Evolutionary conservation across 2,797 vertebrate species (phyloP).

Genomic region (Urocyon cinereoargenteus): DNA sequence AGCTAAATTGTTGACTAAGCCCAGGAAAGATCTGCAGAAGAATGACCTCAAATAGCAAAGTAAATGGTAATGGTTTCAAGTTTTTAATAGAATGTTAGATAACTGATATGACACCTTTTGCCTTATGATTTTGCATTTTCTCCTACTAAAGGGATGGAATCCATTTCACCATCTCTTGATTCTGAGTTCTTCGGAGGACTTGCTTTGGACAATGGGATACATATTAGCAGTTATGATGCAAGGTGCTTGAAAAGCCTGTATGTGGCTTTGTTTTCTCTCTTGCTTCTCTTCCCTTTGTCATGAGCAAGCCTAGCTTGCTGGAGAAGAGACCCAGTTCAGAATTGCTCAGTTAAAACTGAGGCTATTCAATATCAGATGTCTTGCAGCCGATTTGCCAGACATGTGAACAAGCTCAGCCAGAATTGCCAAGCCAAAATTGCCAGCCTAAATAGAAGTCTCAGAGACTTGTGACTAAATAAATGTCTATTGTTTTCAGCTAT

Average conservation of each 20-base stretch:
- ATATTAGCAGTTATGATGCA: not conserved
- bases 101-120: not conserved
- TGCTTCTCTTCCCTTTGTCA: not conserved
- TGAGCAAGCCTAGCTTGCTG: slow-evolving; percentile 3
- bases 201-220: not conserved
- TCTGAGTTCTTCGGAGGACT: not conserved
- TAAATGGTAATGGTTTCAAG: not conserved
- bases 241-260: not conserved
- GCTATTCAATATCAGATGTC: slow-evolving; percentile 25
- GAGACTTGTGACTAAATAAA: not conserved
- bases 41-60: not conserved
- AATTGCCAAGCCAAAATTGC: not conserved
- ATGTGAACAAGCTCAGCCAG: not conserved
- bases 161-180: not conserved
- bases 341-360: not conserved
- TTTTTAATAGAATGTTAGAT: not conserved
- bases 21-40: not conserved
- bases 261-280: not conserved
- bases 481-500: not conserved
- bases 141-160: not conserved
- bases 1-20: not conserved
- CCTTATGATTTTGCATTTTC: slow-evolving; percentile 17
- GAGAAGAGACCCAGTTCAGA: not conserved
- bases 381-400: not conserved
- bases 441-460: not conserved